Base-by-base conservation (phyloP, 1,140 invertebrate species). In the Aphidius gifuensis region DNA sequence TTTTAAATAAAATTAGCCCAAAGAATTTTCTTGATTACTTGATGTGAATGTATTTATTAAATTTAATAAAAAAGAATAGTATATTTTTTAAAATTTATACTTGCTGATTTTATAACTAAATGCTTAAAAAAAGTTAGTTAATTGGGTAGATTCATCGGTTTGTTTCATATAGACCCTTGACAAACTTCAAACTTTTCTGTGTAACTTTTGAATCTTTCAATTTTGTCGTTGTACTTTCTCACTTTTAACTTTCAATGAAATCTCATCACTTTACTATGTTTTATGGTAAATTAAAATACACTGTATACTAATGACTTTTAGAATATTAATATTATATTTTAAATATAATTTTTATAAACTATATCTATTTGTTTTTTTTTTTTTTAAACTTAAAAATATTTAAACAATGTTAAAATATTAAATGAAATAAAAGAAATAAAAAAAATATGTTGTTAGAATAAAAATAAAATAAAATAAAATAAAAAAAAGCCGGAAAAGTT, bases 151-250 rank as follows among this genome's bases (percentile, higher is more conserved):
- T 61, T 61, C 53, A 53, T 61, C 47, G 56, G 53, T 61, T 55
- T 61, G 44, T 55, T 45, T 61, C 45, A 61, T 56, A 61, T 56
- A 56, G 60, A 56, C 60, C 53, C 60, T 55, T 42, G 60, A 61
- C 45, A 53, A 9, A 44, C 38, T 44, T 55, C 51, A 48, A 16
- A 53, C 23, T 61, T 55, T 47, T 61, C 43, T 48, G 7, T 47
- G 1, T 38, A 47, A 58, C 42, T 23, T 45, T 9, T 48, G n/a
- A 46, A 57, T 47, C 43, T 57, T 57, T 57, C 55, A 45, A 21
- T 57, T 57, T 46, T 43, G 38, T 47, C 57, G 38, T 39, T 38
- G 5, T 42, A 39, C 9, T 39, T 46, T 48, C 45, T 58, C 46
- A 58, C 45, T 61, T 45, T 44, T 9, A 61, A 61, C 40, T 61